Percentiles rank a stretch among this genome's conserved stretches.
Conservation (phyloP, 2,113 vertebrate species). For the Cairina moschata region DNA sequence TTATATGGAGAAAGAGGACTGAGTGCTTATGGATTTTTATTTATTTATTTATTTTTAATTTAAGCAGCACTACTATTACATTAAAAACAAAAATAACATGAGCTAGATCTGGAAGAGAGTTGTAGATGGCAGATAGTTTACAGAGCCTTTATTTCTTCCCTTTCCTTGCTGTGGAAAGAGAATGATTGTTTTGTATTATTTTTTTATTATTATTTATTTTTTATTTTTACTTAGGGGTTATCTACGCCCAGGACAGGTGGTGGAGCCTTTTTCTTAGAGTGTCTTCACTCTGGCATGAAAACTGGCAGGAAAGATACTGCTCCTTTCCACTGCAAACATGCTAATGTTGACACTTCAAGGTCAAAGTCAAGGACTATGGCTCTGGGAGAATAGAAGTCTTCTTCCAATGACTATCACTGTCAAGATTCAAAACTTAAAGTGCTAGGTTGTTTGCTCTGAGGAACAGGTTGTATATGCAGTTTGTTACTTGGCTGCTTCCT, state of each 20-base stretch:
- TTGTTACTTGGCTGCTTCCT: background rate
- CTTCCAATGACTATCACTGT: background rate
- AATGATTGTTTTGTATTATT: background rate
- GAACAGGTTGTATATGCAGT: background rate
- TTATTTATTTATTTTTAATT: background rate
- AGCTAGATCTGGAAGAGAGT: background rate
- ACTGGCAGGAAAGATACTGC: background rate
- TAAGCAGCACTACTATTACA: background rate
- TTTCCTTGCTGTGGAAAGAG: background rate
- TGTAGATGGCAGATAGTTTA: background rate
- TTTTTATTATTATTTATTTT: background rate
- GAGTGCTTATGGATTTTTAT: background rate
- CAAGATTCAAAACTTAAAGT: background rate
- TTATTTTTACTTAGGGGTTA: background rate
- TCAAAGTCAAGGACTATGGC: background rate
- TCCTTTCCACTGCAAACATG: background rate
- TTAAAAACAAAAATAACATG: background rate
- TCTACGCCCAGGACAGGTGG: background rate
- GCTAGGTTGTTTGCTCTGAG: background rate
- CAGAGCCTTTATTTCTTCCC: background rate
- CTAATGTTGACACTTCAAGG: background rate
- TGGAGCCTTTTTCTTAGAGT: background rate
- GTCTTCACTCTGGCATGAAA: background rate
- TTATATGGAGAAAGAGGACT: background rate
- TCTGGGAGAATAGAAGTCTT: background rate